A percentile compares a stretch with the other conserved stretches of the same genome.
Conservation (phyloP, 1,140 invertebrate species). For the Ceratina australensis region DNA sequence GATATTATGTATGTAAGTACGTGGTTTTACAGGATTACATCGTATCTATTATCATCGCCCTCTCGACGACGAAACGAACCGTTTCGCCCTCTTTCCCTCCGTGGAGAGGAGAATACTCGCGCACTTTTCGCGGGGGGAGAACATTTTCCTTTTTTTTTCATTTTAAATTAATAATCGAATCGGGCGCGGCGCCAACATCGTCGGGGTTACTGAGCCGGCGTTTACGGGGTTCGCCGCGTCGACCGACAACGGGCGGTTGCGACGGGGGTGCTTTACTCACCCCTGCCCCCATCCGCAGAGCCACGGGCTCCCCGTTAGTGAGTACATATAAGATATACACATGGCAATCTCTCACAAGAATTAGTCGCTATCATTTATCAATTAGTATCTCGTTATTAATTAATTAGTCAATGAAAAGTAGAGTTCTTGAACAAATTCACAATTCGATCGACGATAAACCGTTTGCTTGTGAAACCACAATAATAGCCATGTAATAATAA, state of each 20-base stretch:
- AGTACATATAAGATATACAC: constrained; percentile 79
- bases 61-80: too few relatives aligned
- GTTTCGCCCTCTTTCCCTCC: too few relatives aligned
- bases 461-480: constrained; percentile 31
- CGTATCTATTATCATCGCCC: constrained; percentile 21
- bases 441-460: constrained; percentile 63
- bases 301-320: constrained; percentile 75
- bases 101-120: too few relatives aligned
- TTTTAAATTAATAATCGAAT: not conserved
- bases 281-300: constrained; percentile 44
- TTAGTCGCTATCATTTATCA: constrained; percentile 78
- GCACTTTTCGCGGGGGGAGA: too few relatives aligned
- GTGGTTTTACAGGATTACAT: not conserved
- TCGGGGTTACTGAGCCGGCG: constrained; percentile 69
- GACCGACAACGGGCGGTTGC: not conserved
- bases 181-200: constrained; percentile 63
- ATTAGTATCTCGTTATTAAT: constrained; percentile 77
- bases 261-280: not conserved
- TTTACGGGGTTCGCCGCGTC: constrained; percentile 40
- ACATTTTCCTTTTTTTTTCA: not conserved
- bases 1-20: too few relatives aligned
- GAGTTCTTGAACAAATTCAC: constrained; percentile 60
- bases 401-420: constrained; percentile 70
- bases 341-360: constrained; percentile 79
- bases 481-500: constrained; percentile 58